Evolutionary conservation across 1,140 invertebrate genomes (phyloP), one percentile per base, ranked within the genome.

Genomic region (Sweltsa coloradensis): DNA sequence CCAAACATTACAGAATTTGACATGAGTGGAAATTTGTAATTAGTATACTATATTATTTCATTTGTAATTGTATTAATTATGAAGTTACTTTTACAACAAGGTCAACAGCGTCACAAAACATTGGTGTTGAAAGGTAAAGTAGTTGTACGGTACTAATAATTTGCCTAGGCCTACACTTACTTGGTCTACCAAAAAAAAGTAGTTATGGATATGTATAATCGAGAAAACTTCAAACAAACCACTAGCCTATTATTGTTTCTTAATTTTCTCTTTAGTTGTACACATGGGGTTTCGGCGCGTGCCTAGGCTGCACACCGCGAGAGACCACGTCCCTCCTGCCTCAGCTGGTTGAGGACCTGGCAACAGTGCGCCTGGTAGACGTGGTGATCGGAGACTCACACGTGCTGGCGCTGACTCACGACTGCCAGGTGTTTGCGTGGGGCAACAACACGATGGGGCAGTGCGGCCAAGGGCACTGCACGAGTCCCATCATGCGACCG

Each of bases 401-500:
- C 55, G 76, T 74, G 57, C 54, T 79, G 27, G 78, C 75, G 3
- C 56, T 80, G 3, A 73, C 72, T 2, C 68, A 76, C 54, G 71
- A 75, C 59, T 62, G 58, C 52, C 60, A 64, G 45, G 62, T 66
- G 5, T 66, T 57, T 39, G 75, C 79, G 2, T 83, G 80, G 80
- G 81, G 80, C 26, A 75, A 75, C 49, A 82, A 81, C 66, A 72
- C 76, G 24, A 78, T 80, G 66, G 81, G 81, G 0, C 80, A 83
- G 55, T 81, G 78, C 63, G 79, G 79, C 13, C 74, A 78, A 56
- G 79, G 79, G 6, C 78, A 81, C 59, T 71, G 71, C 2, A 76
- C 73, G 9, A 76, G 73, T 29, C 76, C 75, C 3, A 71, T 82
- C 13, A 72, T 71, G 37, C 62, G 71, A 53, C 78, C 80, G 16